phyloP scores from a whole-genome alignment of 1,140 invertebrate genomes.

The Heliconius eleuchia region DNA sequence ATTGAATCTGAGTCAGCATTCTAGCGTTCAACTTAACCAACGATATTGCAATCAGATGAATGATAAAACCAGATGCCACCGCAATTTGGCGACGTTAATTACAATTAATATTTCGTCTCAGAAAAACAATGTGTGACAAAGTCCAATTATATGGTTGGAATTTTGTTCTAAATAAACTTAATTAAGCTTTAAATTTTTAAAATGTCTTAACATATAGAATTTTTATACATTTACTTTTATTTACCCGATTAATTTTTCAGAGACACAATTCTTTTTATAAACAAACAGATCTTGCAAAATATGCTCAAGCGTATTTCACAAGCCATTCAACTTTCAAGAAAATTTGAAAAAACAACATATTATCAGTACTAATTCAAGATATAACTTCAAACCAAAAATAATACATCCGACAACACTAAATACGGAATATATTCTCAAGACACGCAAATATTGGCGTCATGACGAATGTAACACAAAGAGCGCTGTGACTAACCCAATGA shows the following conservation, averaged over 20 bases:
- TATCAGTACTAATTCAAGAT: constrained; percentile 11
- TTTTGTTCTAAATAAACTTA: background rate
- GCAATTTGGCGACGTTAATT: constrained; percentile 10
- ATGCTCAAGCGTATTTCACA: no score
- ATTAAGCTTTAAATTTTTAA: background rate
- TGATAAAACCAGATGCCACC: constrained; percentile 10
- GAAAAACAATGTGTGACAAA: constrained; percentile 7
- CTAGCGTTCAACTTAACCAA: constrained; percentile 1
- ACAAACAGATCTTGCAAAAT: no score
- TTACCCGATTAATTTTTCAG: no score
- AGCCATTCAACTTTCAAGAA: background rate
- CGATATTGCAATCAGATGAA: constrained; percentile 11
- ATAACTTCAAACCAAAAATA: constrained; percentile 5
- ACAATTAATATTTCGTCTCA: constrained; percentile 5
- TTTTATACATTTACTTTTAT: no score
- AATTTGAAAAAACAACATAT: background rate
- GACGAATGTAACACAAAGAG: constrained; percentile 59
- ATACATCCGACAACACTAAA: background rate
- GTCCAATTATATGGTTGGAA: background rate
- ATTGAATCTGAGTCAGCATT: constrained; percentile 6
- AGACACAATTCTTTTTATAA: no score
- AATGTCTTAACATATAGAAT: background rate
- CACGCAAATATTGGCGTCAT: constrained; percentile 43
- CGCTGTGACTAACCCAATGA: constrained; percentile 60
- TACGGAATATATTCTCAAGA: constrained; percentile 6